phyloP scores from a whole-genome alignment of 2,113 vertebrate species.

The Barnardius zonarius region DNA sequence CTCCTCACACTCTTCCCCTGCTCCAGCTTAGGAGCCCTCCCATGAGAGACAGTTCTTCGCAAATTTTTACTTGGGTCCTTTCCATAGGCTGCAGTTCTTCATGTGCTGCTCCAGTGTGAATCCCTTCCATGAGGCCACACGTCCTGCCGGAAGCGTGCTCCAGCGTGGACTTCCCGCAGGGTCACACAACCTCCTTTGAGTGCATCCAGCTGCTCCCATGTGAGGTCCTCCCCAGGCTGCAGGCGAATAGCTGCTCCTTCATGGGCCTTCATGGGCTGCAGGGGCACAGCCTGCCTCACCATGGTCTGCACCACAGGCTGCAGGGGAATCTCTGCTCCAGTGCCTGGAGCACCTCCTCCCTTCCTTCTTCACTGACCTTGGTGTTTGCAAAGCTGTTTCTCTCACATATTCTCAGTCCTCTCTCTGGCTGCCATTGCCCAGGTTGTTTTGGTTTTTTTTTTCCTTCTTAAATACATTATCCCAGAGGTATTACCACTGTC shows the following conservation, averaged over 20 bases:
- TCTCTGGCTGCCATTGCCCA: background rate
- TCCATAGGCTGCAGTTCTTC: background rate
- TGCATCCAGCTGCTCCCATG: background rate
- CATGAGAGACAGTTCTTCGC: background rate
- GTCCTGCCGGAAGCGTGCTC: background rate
- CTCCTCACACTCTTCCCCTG: background rate
- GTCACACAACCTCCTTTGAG: background rate
- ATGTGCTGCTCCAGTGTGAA: background rate
- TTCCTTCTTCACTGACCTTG: background rate
- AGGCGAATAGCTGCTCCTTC: background rate
- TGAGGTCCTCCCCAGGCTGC: background rate
- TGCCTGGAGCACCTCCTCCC: background rate
- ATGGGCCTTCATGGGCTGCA: too few species aligned
- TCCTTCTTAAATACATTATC: background rate
- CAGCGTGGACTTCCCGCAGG: background rate
- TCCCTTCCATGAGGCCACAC: background rate
- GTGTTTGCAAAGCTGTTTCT: background rate
- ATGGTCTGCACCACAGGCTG: background rate
- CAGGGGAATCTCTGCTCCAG: background rate
- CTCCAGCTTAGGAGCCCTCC: background rate
- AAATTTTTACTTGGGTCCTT: background rate
- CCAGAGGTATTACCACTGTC: background rate
- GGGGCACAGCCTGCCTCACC: background rate
- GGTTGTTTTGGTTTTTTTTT: fast-evolving
- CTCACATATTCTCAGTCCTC: background rate